Evolutionary conservation across 2,797 vertebrate species (phyloP), one percentile per base, ranked within the genome.

Genomic region (Zenarchopterus dispar): DNA sequence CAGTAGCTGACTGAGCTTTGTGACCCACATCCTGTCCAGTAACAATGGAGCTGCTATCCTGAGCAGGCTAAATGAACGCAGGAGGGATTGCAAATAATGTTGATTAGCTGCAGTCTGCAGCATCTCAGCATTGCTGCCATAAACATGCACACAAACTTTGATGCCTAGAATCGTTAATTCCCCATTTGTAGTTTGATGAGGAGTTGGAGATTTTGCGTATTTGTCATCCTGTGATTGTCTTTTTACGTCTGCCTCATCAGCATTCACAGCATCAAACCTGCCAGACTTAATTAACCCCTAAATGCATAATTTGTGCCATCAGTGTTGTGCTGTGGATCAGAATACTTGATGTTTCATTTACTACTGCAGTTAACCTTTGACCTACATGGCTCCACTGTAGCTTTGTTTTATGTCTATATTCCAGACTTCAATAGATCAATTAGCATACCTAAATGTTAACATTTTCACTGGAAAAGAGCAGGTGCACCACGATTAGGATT

Each of bases 21-120:
- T 92, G 91, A 92, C 91, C 90, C 81, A 91, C 84, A 89, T 93
- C 78, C 75, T 77, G 70, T 67, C 84, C 78, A 10, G 66, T 69
- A 72, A 72, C 81, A 82, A 72, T 77, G 61, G 49, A 15, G 50
- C 57, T 13, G 54, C 62, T 48, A 65, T 22, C 51, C 26, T 7
- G 23, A 57, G 61, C 59, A 42, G 52, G 46, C 60, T 53, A 72
- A 69, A 33, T 78, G 75, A 68, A 82, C 80, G 60, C 81, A 74
- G 9, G 56, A 55, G 54, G 56, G 50, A 64, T 55, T 10, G 11
- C 9, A 13, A 57, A 10, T 28, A 19, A 23, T 41, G 24, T 56
- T 8, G 17, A 13, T 2, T 36, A 36, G 33, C 9, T 36, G 11
- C 33, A 36, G 36, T 16, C 13, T 39, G 13, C 13, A 15, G 36